phyloP scores from a whole-genome alignment of 2,113 vertebrate species.

The Pampusana beccarii region DNA sequence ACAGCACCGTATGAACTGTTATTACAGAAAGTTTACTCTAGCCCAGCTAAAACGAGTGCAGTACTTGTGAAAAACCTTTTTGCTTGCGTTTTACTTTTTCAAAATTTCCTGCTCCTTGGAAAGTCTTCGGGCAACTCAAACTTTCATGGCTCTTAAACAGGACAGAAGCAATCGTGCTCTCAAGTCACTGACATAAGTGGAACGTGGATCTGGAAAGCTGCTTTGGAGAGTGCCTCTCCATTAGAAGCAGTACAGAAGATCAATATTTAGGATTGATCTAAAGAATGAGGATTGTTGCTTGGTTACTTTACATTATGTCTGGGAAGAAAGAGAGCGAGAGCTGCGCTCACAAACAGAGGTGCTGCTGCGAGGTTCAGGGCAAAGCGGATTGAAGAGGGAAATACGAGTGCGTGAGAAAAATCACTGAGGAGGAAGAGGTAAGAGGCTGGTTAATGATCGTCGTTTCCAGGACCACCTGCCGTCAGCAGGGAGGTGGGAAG shows the following conservation, averaged over 20 bases:
- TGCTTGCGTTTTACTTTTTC: neutral
- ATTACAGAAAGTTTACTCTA: neutral
- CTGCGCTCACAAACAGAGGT: neutral
- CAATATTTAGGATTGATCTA: neutral
- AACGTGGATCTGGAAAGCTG: neutral
- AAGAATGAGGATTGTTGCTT: neutral
- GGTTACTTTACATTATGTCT: neutral
- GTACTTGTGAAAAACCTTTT: neutral
- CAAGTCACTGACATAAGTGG: neutral
- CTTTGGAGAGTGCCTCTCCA: neutral
- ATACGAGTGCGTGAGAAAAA: neutral
- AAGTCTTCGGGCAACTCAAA: neutral
- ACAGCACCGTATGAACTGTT: accelerated
- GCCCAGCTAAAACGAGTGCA: neutral
- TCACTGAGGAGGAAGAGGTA: neutral
- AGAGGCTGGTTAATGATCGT: neutral
- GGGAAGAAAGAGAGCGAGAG: neutral
- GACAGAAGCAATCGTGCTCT: neutral
- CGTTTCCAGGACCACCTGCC: neutral
- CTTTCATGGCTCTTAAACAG: neutral
- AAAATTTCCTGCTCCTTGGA: neutral
- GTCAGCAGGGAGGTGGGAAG: neutral
- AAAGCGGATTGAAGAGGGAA: neutral
- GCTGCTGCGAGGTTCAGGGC: neutral
- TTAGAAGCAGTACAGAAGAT: neutral